These are phyloP conservation scores for Himalopsyche anomala DNA, from an alignment of 2,888 invertebrate genomes.

Conservation along the genomic window DNA sequence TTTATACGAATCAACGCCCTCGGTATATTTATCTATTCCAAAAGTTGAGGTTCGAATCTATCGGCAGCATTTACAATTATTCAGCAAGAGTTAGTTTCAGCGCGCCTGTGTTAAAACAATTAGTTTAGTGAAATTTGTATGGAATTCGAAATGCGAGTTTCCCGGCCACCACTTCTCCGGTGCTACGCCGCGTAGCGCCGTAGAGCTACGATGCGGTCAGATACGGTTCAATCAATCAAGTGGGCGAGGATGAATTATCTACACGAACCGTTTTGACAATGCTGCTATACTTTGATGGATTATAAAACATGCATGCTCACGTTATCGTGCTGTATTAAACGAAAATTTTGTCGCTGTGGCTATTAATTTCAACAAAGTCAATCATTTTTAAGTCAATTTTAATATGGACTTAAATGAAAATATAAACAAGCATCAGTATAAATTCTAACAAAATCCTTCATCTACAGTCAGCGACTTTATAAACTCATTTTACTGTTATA, in stretches of 20 bases:
- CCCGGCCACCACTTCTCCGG: background rate
- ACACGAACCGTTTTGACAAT: constrained; percentile 12
- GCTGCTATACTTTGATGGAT: constrained; percentile 11
- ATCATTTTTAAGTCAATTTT: too few species aligned
- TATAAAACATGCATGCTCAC: background rate
- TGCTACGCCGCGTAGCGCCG: background rate
- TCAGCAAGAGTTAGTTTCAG: background rate
- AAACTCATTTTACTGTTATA: too few species aligned
- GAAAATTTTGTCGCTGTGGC: too few species aligned
- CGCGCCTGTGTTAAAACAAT: background rate
- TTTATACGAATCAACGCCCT: too few species aligned
- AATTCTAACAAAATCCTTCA: too few species aligned
- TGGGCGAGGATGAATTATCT: constrained; percentile 26
- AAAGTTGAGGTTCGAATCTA: background rate
- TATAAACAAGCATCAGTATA: too few species aligned
- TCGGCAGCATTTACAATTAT: background rate
- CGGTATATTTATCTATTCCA: background rate
- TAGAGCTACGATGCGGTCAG: constrained; percentile 34
- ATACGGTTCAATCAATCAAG: constrained; percentile 28
- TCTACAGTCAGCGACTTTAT: too few species aligned
- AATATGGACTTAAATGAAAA: too few species aligned
- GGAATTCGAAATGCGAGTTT: background rate
- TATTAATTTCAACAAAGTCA: too few species aligned
- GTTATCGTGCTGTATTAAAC: too few species aligned
- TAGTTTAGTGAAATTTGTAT: background rate